Evolutionary conservation across 2,888 invertebrate species (phyloP).

Genomic region (Sussaba pulchella): DNA sequence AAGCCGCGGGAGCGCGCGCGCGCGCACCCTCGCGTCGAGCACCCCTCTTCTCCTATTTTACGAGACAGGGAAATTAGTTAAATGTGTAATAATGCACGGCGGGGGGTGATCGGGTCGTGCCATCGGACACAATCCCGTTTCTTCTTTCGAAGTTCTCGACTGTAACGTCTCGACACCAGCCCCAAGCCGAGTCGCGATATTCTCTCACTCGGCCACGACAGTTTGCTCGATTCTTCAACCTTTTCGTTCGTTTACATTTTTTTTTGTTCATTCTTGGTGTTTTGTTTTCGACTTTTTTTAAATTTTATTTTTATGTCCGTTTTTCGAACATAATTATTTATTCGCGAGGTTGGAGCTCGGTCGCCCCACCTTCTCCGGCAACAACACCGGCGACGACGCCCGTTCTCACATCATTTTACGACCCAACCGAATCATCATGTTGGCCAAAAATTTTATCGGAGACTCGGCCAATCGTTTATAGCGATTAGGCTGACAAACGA

Average conservation of each 20-base stretch:
- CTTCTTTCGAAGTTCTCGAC: constrained; percentile 51
- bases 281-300: too few species aligned
- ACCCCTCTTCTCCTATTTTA: constrained; percentile 76
- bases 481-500: constrained; percentile 13
- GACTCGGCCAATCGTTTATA: constrained; percentile 21
- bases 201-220: constrained; percentile 51
- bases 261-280: constrained; percentile 20
- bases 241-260: constrained; percentile 3
- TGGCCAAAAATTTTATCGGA: constrained; percentile 17
- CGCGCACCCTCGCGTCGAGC: constrained; percentile 33
- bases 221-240: constrained; percentile 26
- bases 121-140: constrained; percentile 64
- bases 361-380: constrained; percentile 10
- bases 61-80: constrained; percentile 82
- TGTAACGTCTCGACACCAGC: constrained; percentile 45
- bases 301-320: too few species aligned
- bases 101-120: constrained; percentile 71
- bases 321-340: constrained; percentile 55
- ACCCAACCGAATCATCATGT: constrained; percentile 15
- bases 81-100: constrained; percentile 80
- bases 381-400: constrained; percentile 37
- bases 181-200: constrained; percentile 25
- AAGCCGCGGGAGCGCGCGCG: constrained; percentile 51
- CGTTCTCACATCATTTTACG: constrained; percentile 51
- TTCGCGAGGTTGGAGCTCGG: constrained; percentile 24